Conservation (phyloP, 2,113 vertebrate genomes). For the Malurus elegans region DNA sequence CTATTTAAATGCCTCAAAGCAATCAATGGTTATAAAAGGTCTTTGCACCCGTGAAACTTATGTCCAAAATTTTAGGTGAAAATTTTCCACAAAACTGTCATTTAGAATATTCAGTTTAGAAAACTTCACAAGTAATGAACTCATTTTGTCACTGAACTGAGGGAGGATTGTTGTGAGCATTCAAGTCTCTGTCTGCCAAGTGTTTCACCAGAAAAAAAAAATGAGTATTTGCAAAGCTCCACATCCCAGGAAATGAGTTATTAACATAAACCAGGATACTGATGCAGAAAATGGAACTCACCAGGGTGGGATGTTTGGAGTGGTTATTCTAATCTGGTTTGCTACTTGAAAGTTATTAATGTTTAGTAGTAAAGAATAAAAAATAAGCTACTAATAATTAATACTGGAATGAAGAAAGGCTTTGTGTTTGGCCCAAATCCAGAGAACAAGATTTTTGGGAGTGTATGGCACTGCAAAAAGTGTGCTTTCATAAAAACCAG, state of each 20-base stretch:
- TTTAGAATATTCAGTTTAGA: background rate
- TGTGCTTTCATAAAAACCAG: slow-evolving; percentile 19
- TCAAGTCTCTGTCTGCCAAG: background rate
- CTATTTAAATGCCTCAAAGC: background rate
- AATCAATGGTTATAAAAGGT: background rate
- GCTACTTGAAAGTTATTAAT: slow-evolving; percentile 32
- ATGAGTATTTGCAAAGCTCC: background rate
- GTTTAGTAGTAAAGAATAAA: slow-evolving; percentile 4
- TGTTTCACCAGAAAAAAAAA: background rate
- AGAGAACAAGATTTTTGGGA: background rate
- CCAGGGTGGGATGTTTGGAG: background rate
- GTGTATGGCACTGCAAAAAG: background rate
- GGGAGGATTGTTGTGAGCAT: background rate
- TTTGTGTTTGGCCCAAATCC: slow-evolving; percentile 12
- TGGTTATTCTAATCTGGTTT: background rate
- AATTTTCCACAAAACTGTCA: background rate
- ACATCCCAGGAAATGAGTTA: background rate
- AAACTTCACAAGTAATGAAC: background rate
- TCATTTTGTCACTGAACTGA: background rate
- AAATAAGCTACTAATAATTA: slow-evolving; percentile 39
- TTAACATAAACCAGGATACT: background rate
- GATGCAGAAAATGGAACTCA: slow-evolving; percentile 14
- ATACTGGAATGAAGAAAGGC: background rate
- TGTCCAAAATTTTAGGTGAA: background rate
- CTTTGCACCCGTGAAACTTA: background rate